These are phyloP conservation scores for Eristalis tenax DNA, from an alignment of 2,888 invertebrate species.

Conservation along the genomic window DNA sequence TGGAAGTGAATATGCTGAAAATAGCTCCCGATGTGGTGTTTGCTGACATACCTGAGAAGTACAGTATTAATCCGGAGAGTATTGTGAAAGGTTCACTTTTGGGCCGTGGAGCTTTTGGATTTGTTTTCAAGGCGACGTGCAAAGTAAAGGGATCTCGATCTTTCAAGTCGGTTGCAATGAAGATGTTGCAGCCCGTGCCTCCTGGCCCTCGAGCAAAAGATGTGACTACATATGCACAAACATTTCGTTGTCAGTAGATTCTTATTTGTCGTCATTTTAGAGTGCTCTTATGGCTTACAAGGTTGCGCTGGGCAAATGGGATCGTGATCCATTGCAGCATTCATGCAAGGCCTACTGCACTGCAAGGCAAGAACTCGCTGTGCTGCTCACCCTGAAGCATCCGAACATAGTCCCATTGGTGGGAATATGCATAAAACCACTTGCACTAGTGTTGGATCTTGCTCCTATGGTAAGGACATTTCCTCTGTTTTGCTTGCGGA, in stretches of 20 bases:
- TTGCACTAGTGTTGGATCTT: conserved; percentile 93
- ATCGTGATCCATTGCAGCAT: conserved; percentile 93
- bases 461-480: conserved; percentile 85
- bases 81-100: conserved; percentile 89
- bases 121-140: conserved; percentile 93
- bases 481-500: background rate
- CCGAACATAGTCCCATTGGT: conserved; percentile 95
- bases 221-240: conserved; percentile 73
- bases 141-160: conserved; percentile 83
- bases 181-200: conserved; percentile 96
- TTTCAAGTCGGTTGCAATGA: conserved; percentile 91
- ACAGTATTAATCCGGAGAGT: conserved; percentile 91
- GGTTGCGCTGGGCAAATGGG: conserved; percentile 94
- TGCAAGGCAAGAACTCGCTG: conserved; percentile 95
- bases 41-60: conserved; percentile 91
- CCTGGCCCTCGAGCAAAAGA: conserved; percentile 84
- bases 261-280: conserved; percentile 66
- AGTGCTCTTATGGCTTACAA: conserved; percentile 81
- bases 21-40: conserved; percentile 98
- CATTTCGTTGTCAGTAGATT: background rate
- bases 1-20: conserved; percentile 87
- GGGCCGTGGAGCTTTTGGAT: conserved; percentile 99
- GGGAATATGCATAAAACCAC: conserved; percentile 93
- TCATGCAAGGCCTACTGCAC: conserved; percentile 98
- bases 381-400: conserved; percentile 92